Conservation (phyloP, 2,888 invertebrate genomes). For the Microchrysa polita region DNA sequence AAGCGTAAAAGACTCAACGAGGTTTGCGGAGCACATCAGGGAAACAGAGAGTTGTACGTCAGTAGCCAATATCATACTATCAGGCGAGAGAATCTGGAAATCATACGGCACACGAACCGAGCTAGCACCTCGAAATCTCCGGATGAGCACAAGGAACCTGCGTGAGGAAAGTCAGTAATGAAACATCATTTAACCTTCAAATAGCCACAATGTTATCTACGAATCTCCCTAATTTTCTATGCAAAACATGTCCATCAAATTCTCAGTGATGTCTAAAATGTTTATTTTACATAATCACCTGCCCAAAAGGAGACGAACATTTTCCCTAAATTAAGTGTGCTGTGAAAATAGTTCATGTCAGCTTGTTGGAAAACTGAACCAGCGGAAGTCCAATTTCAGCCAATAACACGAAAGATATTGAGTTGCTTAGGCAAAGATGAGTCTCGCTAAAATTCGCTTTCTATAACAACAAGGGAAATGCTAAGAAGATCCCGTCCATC, state of each 20-base stretch:
- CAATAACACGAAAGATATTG: not conserved
- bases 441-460: too few species aligned
- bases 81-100: too few species aligned
- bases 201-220: too few species aligned
- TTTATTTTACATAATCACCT: not conserved
- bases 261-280: not conserved
- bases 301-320: conserved; percentile 9
- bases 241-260: conserved; percentile 1
- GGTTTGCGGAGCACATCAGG: too few species aligned
- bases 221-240: not conserved
- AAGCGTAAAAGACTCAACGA: too few species aligned
- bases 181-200: too few species aligned
- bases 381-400: not conserved
- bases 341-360: conserved; percentile 28
- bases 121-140: too few species aligned
- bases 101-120: too few species aligned
- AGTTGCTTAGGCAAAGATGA: conserved; percentile 10
- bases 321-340: not conserved
- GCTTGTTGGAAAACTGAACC: not conserved
- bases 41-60: too few species aligned
- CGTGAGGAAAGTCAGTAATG: too few species aligned
- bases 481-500: not conserved
- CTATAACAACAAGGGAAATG: not conserved
- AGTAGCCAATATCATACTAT: too few species aligned
- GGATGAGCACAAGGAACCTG: too few species aligned